phyloP scores from a whole-genome alignment of 2,797 vertebrate species.

The Eleutherodactylus coqui region DNA sequence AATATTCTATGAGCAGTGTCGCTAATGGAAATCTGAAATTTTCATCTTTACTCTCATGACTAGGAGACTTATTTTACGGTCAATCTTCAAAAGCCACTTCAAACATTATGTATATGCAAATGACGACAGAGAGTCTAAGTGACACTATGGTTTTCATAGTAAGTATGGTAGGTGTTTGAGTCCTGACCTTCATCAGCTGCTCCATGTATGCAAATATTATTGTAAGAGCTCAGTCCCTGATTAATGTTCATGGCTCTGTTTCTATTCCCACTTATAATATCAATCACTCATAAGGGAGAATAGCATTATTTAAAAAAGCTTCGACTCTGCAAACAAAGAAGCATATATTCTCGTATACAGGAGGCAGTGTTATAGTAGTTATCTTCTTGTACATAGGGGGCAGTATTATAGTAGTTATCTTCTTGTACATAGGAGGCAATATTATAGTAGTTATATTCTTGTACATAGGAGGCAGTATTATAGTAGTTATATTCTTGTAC shows the following conservation, averaged over 20 bases:
- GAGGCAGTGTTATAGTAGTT: neutral
- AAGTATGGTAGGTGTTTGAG: neutral
- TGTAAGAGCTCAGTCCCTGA: neutral
- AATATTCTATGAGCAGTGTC: too few relatives aligned
- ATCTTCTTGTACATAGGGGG: neutral
- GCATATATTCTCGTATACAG: neutral
- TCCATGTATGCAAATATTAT: conserved; percentile 11
- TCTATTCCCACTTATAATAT: neutral
- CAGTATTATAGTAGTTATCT: neutral
- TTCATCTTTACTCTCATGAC: neutral
- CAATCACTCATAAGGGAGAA: neutral
- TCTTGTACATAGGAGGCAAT: neutral
- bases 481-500: neutral
- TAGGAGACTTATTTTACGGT: neutral
- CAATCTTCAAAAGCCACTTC: neutral
- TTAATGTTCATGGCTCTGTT: neutral
- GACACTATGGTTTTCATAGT: neutral
- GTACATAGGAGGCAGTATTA: neutral
- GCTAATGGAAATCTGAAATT: neutral
- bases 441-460: neutral
- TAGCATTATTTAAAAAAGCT: neutral
- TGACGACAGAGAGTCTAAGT: neutral
- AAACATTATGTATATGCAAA: conserved; percentile 33
- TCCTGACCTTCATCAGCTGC: conserved; percentile 12
- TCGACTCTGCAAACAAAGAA: neutral